Conservation (phyloP, 2,888 invertebrate genomes). For the Sympetrum striolatum region DNA sequence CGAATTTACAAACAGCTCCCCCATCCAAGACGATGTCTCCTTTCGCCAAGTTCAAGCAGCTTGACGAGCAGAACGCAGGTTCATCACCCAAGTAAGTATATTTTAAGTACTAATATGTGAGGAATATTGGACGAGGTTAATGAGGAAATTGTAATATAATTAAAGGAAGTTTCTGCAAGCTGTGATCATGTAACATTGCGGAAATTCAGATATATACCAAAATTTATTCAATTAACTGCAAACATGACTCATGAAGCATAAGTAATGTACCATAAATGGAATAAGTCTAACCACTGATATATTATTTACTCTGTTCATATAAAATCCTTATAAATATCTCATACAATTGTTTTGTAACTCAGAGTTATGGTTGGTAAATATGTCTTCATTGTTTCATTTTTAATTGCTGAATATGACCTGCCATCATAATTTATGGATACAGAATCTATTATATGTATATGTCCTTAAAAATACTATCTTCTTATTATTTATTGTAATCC, state of each 20-base stretch:
- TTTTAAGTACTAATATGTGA: neutral
- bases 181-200: neutral
- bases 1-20: slow-evolving; percentile 59
- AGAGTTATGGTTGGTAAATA: neutral
- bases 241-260: neutral
- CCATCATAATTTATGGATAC: neutral
- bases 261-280: neutral
- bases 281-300: neutral
- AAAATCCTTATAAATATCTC: neutral
- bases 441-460: neutral
- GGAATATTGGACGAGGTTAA: neutral
- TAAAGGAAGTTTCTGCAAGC: neutral
- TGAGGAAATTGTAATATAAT: neutral
- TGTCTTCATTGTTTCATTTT: neutral
- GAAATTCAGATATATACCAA: neutral
- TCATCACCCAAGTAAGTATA: slow-evolving; percentile 76
- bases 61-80: slow-evolving; percentile 85
- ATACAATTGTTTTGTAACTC: neutral
- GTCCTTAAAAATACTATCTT: neutral
- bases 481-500: neutral
- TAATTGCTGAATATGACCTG: neutral
- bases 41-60: slow-evolving; percentile 90
- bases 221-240: neutral
- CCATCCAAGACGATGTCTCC: slow-evolving; percentile 80
- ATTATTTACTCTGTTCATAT: neutral